These are phyloP conservation scores for Cantharis rustica DNA, from an alignment of 2,888 invertebrate species.

Conservation along the genomic window DNA sequence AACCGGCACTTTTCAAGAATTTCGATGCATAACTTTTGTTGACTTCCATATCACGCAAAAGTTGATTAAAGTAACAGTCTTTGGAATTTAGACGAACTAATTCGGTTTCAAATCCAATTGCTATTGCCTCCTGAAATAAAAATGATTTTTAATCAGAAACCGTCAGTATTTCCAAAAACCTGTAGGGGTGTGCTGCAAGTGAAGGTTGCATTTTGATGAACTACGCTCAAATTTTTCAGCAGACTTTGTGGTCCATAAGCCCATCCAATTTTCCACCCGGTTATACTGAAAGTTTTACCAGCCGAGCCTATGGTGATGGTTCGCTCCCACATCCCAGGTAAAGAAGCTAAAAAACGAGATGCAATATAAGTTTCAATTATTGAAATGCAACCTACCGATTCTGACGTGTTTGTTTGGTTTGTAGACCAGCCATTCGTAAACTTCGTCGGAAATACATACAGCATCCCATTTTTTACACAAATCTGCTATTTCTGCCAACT, in stretches of 20 bases:
- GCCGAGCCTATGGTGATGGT: conserved; percentile 97
- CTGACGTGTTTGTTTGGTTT: conserved; percentile 82
- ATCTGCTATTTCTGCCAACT: conserved; percentile 78
- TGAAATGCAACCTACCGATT: conserved; percentile 70
- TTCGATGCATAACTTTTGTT: conserved; percentile 83
- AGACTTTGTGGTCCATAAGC: conserved; percentile 86
- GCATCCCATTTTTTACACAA: conserved; percentile 92
- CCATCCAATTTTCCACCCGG: conserved; percentile 98
- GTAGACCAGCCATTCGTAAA: conserved; percentile 94
- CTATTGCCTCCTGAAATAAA: conserved; percentile 82
- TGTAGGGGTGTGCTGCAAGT: conserved; percentile 89
- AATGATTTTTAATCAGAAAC: conserved; percentile 4
- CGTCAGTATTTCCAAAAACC: conserved; percentile 54
- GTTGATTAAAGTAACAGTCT: conserved; percentile 81
- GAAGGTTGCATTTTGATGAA: conserved; percentile 95
- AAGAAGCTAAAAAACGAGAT: conserved; percentile 65
- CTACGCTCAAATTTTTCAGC: conserved; percentile 79
- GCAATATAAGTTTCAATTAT: conserved; percentile 14
- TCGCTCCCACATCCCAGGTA: conserved; percentile 97
- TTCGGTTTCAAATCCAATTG: conserved; percentile 87
- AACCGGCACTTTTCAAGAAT: conserved; percentile 76
- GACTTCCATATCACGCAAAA: conserved; percentile 73
- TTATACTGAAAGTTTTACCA: conserved; percentile 97
- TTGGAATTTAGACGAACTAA: conserved; percentile 68
- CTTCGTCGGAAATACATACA: conserved; percentile 85